Evolutionary conservation across 2,113 vertebrate genomes (phyloP).

Genomic region (Formicarius rufipectus): DNA sequence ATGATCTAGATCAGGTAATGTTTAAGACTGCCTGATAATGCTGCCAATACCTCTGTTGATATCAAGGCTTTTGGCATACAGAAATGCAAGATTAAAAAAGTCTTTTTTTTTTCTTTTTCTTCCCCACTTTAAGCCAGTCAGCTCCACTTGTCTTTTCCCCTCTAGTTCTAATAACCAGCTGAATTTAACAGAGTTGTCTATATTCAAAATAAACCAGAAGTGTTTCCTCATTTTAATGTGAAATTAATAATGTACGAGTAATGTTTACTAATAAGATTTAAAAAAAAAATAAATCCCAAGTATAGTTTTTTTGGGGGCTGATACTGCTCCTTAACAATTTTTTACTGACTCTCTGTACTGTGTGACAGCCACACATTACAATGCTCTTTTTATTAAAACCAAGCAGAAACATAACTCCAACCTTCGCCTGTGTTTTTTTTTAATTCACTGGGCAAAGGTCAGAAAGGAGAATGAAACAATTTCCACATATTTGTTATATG

Average conservation of each 20-base stretch:
- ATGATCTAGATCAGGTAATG: neutral
- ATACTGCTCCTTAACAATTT: neutral
- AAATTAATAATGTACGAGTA: neutral
- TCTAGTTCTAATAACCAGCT: neutral
- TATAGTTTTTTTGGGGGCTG: neutral
- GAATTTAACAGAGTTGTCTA: neutral
- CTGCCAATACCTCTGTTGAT: neutral
- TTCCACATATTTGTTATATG: neutral
- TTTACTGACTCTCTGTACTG: neutral
- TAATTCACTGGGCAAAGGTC: neutral
- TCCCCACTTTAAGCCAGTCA: neutral
- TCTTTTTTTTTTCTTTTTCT: neutral
- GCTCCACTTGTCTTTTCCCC: neutral
- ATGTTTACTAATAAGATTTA: neutral
- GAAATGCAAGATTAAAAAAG: neutral
- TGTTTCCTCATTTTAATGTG: neutral
- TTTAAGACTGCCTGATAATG: neutral
- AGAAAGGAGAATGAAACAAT: neutral
- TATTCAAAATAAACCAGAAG: neutral
- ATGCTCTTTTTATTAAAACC: neutral
- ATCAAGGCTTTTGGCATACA: neutral
- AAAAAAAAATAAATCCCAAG: no score
- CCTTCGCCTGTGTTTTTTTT: fast-evolving
- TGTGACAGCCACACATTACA: neutral
- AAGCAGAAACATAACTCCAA: neutral